phyloP scores from a whole-genome alignment of 2,797 vertebrate genomes.

The Podarcis lilfordi region DNA sequence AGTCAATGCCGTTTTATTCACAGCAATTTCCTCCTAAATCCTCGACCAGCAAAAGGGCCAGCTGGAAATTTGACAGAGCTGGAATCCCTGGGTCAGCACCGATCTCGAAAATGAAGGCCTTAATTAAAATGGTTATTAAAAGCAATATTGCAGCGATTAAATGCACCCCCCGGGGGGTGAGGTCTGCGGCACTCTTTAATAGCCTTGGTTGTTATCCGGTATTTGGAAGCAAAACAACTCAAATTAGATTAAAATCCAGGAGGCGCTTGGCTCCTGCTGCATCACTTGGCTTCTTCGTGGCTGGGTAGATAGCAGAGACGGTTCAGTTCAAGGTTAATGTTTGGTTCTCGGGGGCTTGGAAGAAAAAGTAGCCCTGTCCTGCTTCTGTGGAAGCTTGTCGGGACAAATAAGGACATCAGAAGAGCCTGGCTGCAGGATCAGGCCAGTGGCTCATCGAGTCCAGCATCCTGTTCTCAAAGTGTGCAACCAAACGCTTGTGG shows the following conservation, averaged over 20 bases:
- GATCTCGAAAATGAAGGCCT: background rate
- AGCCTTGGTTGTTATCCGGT: background rate
- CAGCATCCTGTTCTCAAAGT: no score
- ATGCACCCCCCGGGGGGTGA: background rate
- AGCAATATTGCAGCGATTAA: background rate
- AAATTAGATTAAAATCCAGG: constrained; percentile 15
- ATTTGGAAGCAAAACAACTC: constrained; percentile 4
- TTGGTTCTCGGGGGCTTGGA: background rate
- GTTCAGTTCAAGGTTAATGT: background rate
- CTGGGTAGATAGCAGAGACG: background rate
- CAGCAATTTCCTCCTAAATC: constrained; percentile 10
- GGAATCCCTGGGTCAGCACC: constrained; percentile 22
- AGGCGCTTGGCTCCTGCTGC: background rate
- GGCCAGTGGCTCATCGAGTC: no score
- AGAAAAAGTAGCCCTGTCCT: background rate
- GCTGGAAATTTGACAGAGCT: background rate
- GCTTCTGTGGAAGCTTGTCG: no score
- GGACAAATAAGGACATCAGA: no score
- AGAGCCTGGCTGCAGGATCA: no score
- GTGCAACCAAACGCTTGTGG: no score
- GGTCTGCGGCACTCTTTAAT: background rate
- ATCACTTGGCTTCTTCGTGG: background rate
- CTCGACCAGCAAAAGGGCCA: background rate
- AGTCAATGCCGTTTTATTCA: background rate
- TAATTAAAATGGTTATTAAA: constrained; percentile 26